These are phyloP conservation scores for Clinocottus analis DNA, from an alignment of 2,113 vertebrate genomes.

Conservation along the genomic window DNA sequence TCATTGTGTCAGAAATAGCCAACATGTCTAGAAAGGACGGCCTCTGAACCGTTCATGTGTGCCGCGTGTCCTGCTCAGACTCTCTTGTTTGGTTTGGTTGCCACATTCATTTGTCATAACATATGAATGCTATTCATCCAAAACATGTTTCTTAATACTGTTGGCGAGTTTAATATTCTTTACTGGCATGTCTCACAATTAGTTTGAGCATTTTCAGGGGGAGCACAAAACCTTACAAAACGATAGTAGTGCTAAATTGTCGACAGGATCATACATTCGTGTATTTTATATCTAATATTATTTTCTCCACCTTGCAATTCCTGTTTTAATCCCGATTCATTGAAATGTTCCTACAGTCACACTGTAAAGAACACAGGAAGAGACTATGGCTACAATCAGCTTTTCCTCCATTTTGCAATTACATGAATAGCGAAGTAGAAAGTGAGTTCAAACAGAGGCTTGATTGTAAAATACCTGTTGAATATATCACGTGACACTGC, in stretches of 20 bases:
- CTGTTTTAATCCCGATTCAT: not conserved
- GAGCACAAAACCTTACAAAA: not conserved
- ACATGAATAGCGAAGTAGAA: not conserved
- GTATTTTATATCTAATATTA: not conserved
- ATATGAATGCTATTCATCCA: not conserved
- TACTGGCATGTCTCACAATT: not conserved
- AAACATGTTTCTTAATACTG: not conserved
- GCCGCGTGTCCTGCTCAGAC: not conserved
- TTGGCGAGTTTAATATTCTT: not conserved
- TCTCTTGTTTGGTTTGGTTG: not conserved
- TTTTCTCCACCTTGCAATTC: not conserved
- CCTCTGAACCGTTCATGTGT: not conserved
- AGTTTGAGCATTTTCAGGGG: not conserved
- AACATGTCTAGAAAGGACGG: not conserved
- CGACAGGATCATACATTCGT: not conserved
- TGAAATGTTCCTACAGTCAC: not conserved
- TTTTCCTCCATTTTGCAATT: not conserved
- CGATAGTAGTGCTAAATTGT: not conserved
- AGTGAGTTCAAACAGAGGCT: not conserved
- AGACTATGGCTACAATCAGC: not conserved
- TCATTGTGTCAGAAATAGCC: conserved; percentile 32
- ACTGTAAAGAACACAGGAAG: not conserved
- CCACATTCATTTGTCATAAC: not conserved
- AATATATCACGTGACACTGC: not conserved
- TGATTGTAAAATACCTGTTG: not conserved